Conservation (phyloP, 2,888 invertebrate species). For the Sisyra terminalis region DNA sequence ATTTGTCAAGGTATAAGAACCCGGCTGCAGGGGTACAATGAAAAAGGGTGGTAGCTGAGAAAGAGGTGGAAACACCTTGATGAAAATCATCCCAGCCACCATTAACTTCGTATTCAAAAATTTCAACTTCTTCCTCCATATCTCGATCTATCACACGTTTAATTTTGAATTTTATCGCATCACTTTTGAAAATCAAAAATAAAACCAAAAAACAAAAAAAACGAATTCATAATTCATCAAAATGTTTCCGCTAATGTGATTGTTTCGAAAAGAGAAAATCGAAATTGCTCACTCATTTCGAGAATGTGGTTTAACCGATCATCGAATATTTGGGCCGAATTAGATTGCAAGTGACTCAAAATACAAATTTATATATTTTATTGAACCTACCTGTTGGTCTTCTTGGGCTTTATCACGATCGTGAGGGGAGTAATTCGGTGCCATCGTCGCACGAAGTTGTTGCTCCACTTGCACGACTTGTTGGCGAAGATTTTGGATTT, state of each 20-base stretch:
- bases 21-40: constrained; percentile 22
- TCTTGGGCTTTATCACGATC: constrained; percentile 65
- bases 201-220: constrained; percentile 3
- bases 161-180: too few species aligned
- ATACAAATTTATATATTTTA: neutral
- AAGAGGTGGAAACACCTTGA: constrained; percentile 34
- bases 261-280: too few species aligned
- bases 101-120: constrained; percentile 4
- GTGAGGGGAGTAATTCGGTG: constrained; percentile 67
- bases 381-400: constrained; percentile 72
- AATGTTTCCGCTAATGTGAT: constrained; percentile 25
- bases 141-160: too few species aligned
- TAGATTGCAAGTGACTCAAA: too few species aligned
- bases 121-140: too few species aligned
- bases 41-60: constrained; percentile 11
- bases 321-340: too few species aligned
- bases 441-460: constrained; percentile 64
- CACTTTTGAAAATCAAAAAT: too few species aligned
- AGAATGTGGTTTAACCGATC: too few species aligned
- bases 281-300: too few species aligned
- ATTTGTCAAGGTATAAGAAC: constrained; percentile 20
- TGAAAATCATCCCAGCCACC: constrained; percentile 21
- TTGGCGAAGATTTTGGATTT: constrained; percentile 69
- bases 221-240: constrained; percentile 23
- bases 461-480: constrained; percentile 70